Percentiles rank a stretch among this genome's conserved stretches.
Conservation (phyloP, 2,113 vertebrate genomes). For the Leptosomus discolor region DNA sequence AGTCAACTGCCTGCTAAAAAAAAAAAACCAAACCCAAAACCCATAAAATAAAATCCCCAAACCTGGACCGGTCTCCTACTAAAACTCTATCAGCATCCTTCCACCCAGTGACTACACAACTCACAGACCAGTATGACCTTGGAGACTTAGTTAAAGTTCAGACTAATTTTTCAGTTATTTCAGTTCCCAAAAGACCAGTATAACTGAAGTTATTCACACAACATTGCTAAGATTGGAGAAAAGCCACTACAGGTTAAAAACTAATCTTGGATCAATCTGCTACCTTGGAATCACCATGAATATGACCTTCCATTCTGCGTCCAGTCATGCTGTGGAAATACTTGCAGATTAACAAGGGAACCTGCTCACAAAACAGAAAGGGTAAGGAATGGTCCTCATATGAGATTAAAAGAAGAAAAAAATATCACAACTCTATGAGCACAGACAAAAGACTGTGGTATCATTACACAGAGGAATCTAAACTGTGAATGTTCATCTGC, state of each 20-base stretch:
- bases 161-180: background rate
- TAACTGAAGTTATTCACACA: background rate
- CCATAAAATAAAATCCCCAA: background rate
- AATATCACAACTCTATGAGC: background rate
- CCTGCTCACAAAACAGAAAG: background rate
- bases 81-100: background rate
- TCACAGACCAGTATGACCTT: background rate
- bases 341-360: background rate
- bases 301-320: background rate
- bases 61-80: background rate
- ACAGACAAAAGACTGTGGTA: background rate
- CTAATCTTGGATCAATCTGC: background rate
- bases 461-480: background rate
- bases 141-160: background rate
- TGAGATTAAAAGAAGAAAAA: background rate
- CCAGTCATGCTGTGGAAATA: background rate
- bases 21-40: background rate
- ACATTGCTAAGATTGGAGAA: background rate
- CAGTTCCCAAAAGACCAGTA: background rate
- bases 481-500: background rate
- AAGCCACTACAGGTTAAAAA: background rate
- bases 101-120: background rate
- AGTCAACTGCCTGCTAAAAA: background rate
- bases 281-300: background rate
- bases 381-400: background rate